Conservation (phyloP, 1,140 invertebrate genomes). For the Drosophila pseudoananassae region DNA sequence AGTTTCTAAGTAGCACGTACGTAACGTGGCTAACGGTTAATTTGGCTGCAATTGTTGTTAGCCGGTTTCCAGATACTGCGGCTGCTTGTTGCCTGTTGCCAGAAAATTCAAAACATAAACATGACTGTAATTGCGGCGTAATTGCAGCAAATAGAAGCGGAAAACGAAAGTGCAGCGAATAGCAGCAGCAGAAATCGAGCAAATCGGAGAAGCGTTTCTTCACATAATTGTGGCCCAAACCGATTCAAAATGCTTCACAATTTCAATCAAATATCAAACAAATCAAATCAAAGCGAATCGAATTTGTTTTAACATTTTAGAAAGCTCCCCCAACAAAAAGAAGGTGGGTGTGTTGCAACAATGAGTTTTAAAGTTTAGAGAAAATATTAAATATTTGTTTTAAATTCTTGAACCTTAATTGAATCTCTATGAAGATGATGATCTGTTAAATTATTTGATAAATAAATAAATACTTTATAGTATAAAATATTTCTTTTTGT, state of each 20-base stretch:
- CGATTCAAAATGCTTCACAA: conserved; percentile 52
- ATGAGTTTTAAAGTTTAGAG: conserved; percentile 36
- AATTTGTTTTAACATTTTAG: conserved; percentile 54
- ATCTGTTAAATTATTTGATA: neutral
- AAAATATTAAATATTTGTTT: neutral
- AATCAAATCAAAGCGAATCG: conserved; percentile 37
- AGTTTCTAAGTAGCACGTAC: conserved; percentile 58
- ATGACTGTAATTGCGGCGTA: conserved; percentile 50
- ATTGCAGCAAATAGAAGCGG: conserved; percentile 41
- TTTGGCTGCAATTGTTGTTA: conserved; percentile 39
- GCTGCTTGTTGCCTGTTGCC: conserved; percentile 9
- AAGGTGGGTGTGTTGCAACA: conserved; percentile 16
- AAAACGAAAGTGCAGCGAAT: conserved; percentile 63
- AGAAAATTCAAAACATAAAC: conserved; percentile 36
- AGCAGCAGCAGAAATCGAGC: neutral
- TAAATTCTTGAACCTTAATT: no score
- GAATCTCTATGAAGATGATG: neutral
- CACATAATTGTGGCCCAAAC: conserved; percentile 46
- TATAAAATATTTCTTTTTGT: neutral
- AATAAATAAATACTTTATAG: neutral
- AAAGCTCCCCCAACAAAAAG: conserved; percentile 24
- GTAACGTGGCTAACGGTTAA: conserved; percentile 52
- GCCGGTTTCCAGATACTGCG: neutral
- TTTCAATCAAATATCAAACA: conserved; percentile 25
- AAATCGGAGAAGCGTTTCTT: conserved; percentile 10